Evolutionary conservation across 1,140 invertebrate species (phyloP).

Genomic region (Zaprionus davidi): DNA sequence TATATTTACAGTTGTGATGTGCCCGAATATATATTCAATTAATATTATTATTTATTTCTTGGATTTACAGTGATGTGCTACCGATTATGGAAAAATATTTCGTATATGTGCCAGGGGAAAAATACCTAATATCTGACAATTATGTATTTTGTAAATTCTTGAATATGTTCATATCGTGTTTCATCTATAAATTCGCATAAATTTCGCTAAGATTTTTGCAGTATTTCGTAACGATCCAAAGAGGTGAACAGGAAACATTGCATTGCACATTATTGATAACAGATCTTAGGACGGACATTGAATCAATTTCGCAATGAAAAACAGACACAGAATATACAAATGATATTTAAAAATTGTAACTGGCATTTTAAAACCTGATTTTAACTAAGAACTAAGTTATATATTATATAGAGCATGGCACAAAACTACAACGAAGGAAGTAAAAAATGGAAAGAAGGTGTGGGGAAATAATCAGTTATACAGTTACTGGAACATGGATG

Average conservation of each 20-base stretch:
- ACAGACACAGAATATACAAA: slow-evolving; percentile 36
- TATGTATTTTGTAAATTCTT: slow-evolving; percentile 41
- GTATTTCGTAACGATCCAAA: slow-evolving; percentile 33
- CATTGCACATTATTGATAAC: slow-evolving; percentile 43
- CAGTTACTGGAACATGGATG: slow-evolving; percentile 34
- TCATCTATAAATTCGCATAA: slow-evolving; percentile 68
- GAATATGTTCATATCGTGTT: slow-evolving; percentile 29
- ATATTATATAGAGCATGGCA: slow-evolving; percentile 33
- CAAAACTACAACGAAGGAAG: slow-evolving; percentile 36
- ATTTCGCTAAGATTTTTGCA: slow-evolving; percentile 50
- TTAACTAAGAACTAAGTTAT: slow-evolving; percentile 33
- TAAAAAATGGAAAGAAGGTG: neutral
- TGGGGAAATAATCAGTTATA: neutral
- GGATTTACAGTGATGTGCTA: slow-evolving; percentile 73
- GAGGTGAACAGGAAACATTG: slow-evolving; percentile 41
- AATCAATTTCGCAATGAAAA: slow-evolving; percentile 60
- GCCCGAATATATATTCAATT: slow-evolving; percentile 33
- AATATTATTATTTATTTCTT: slow-evolving; percentile 24
- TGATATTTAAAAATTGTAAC: slow-evolving; percentile 27
- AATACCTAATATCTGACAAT: slow-evolving; percentile 50
- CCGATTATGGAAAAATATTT: slow-evolving; percentile 49
- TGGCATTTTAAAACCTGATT: slow-evolving; percentile 42
- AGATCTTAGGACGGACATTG: slow-evolving; percentile 74
- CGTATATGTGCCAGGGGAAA: slow-evolving; percentile 43
- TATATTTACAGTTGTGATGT: slow-evolving; percentile 66